Evolutionary conservation across 2,797 vertebrate genomes (phyloP), one percentile per base, ranked within the genome.

Genomic region (Gobio occitaniae): DNA sequence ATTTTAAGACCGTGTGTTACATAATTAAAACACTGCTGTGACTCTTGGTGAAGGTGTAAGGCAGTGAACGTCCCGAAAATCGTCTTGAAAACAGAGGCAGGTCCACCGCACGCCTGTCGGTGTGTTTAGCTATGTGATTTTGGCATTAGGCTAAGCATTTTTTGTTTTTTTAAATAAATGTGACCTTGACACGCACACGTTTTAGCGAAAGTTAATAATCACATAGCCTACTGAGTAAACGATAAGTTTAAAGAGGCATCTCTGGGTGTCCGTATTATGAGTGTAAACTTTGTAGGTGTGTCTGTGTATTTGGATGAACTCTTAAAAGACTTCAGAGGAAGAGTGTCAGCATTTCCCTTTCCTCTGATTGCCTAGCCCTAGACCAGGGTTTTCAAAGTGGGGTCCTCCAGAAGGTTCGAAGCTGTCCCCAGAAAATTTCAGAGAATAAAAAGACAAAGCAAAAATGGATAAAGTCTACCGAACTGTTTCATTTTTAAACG

Each of bases 281-380:
- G 48, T 54, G 38, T 83, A 65, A 83, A 56, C 25, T 56, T 25
- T 48, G 19, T 41, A 74, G 48, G 48, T 65, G 69, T 32, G 78
- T 66, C 29, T 38, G 19, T 36, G 19, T 16, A 36, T 69, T 59
- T 80, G 68, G 65, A 17, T 77, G 63, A 44, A 4, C 72, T 50
- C 29, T 25, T 25, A 12, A 54, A 69, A 63, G 44, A 63, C 41
- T 56, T 72, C 4, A 44, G 68, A 87, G 78, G 84, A 88, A 87
- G n/a, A 87, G 19, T 71, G 87, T 88, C 89, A 89, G 87, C 89
- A 81, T 83, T 89, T 89, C 87, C 87, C 61, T 65, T 88, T 89
- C 89, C 89, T 86, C 79, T 68, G 4, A 6, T 50, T 75, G 25
- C 63, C 61, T n/a, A 59, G 15, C 25, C 3, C 3, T 38, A 38